Conservation (phyloP, 2,888 invertebrate species). For the Eristalis pertinax region DNA sequence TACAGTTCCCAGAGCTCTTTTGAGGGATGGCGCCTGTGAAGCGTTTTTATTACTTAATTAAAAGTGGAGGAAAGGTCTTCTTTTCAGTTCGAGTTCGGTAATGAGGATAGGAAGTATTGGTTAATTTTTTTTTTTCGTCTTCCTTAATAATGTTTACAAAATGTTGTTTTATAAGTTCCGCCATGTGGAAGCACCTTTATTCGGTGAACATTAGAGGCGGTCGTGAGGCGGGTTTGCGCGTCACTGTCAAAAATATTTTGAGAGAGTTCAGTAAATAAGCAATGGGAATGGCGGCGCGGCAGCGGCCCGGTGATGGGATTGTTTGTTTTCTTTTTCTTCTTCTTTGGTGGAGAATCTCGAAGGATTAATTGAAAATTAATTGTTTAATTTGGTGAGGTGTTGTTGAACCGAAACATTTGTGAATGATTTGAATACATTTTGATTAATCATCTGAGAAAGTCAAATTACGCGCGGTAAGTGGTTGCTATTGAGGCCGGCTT, state of each 20-base stretch:
- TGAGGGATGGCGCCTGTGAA: conserved; percentile 42
- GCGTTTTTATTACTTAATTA: conserved; percentile 47
- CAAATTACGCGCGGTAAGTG: too few relatives aligned
- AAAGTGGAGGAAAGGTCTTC: background rate
- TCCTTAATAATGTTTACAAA: background rate
- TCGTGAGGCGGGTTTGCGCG: background rate
- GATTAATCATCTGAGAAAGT: too few relatives aligned
- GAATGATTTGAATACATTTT: background rate
- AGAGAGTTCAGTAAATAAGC: background rate
- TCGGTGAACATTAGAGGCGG: background rate
- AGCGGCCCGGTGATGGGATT: background rate
- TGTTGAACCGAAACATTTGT: background rate
- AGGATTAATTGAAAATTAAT: background rate
- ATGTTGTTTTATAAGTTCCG: background rate
- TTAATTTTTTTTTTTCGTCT: background rate
- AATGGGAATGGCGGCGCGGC: background rate
- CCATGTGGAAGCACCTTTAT: conserved; percentile 18
- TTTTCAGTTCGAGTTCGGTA: background rate
- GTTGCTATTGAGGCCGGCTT: too few relatives aligned
- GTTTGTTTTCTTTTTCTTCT: background rate
- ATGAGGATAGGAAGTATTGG: conserved; percentile 21
- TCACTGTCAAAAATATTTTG: conserved; percentile 1
- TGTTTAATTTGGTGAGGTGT: background rate
- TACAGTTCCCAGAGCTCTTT: conserved; percentile 25
- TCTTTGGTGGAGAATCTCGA: background rate